Percentiles rank a stretch among this genome's conserved stretches.
phyloP scores from a whole-genome alignment of 2,888 invertebrate genomes.

The Chaitophorus viminalis region DNA sequence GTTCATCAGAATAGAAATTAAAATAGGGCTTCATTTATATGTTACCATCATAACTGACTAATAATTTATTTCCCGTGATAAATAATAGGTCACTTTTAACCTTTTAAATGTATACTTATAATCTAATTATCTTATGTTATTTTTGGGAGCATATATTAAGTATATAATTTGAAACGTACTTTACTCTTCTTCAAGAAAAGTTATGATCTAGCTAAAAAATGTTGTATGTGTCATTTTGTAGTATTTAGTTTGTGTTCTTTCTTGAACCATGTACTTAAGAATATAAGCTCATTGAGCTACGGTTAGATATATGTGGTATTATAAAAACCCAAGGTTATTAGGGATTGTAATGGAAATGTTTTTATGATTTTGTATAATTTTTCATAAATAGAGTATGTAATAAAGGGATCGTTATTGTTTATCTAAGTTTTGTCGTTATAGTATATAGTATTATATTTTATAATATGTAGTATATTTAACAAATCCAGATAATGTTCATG shows the following conservation, averaged over 20 bases:
- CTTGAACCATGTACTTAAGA: background rate
- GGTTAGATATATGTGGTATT: background rate
- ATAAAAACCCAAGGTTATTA: background rate
- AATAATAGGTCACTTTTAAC: background rate
- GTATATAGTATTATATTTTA: background rate
- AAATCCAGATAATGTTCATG: background rate
- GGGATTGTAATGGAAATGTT: background rate
- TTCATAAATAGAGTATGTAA: background rate
- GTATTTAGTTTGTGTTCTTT: background rate
- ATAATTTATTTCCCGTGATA: background rate
- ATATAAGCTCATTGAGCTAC: constrained; percentile 26
- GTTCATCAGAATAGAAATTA: background rate
- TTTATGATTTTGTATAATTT: background rate
- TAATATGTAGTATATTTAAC: background rate
- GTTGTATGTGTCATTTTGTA: background rate
- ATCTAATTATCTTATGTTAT: no score
- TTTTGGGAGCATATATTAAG: no score
- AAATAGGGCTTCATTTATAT: background rate
- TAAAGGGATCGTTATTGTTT: background rate
- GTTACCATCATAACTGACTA: no score
- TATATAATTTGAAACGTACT: no score
- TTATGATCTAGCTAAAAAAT: background rate
- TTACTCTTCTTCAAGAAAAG: background rate
- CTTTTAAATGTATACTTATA: background rate
- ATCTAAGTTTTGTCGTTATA: background rate